These are phyloP conservation scores for Dicentrarchus labrax DNA, from an alignment of 2,113 vertebrate species.

Conservation along the genomic window DNA sequence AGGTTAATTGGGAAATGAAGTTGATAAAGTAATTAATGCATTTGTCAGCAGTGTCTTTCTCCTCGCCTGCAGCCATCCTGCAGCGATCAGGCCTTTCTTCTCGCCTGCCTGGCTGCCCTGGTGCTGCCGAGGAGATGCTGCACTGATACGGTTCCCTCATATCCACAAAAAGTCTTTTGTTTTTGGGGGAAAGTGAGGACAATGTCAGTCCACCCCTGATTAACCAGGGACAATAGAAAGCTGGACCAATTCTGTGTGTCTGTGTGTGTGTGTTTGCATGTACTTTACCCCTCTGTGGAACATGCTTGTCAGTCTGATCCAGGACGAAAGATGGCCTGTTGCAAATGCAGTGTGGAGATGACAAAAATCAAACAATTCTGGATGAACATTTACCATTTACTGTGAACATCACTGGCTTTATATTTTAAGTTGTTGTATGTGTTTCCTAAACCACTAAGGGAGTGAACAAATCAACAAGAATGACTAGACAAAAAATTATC, in stretches of 20 bases:
- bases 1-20: slow-evolving; percentile 84
- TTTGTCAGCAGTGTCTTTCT: slow-evolving; percentile 84
- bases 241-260: slow-evolving; percentile 36
- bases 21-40: slow-evolving; percentile 85
- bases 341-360: background rate
- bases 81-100: slow-evolving; percentile 49
- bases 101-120: slow-evolving; percentile 57
- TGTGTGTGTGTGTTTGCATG: background rate
- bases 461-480: background rate
- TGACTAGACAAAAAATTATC: background rate
- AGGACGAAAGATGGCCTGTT: background rate
- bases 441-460: background rate
- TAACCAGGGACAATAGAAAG: slow-evolving; percentile 62
- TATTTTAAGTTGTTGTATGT: background rate
- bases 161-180: slow-evolving; percentile 50
- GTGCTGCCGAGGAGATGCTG: slow-evolving; percentile 63
- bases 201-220: slow-evolving; percentile 62
- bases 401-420: background rate
- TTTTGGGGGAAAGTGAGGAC: slow-evolving; percentile 47
- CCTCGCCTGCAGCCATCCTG: slow-evolving; percentile 63
- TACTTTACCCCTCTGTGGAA: slow-evolving; percentile 1
- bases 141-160: slow-evolving; percentile 62
- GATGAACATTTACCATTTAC: background rate
- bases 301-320: background rate
- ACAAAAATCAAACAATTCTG: too few species aligned